Evolutionary conservation across 2,797 vertebrate species (phyloP), one percentile per base, ranked within the genome.

Genomic region (Sylvia borin): DNA sequence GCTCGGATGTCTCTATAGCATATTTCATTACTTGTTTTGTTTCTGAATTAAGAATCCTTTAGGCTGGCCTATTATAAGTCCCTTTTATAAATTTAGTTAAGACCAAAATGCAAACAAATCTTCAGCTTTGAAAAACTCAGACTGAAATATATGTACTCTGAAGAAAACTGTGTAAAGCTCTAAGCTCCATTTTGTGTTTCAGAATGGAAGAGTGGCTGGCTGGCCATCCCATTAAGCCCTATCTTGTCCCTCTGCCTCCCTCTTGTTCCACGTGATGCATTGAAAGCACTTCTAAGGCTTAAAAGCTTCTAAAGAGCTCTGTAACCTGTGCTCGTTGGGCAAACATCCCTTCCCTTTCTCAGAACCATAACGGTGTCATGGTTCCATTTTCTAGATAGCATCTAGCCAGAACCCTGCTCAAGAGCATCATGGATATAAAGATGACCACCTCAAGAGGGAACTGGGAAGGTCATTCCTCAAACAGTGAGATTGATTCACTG

Each of bases 351-450:
- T 54, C n/a, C 22, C 40, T 53, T 71, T 70, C 61, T 48, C 13
- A 55, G 27, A 60, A n/a, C 5, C 17, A 0, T 13, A 29, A 20
- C 2, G 1, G 7, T 29, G 16, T 15, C 16, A 2, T 36, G 24
- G 43, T 29, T 83, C 74, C 50, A 55, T 65, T 79, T 2, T 2
- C 38, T 54, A 61, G 32, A 54, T 0, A 38, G 21, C 24, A 71
- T 25, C 40, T 18, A 54, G 29, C 36, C 26, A 78, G 42, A 88
- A 25, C 13, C 36, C 36, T 68, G 36, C 31, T 75, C 20, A 40
- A 64, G 51, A 25, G 15, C 32, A 24, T 20, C 1, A 1, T n/a
- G 38, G 11, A 24, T 72, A 45, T 26, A 78, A 57, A 36, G 36
- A 36, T 36, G 7, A 50, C 5, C 7, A 13, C 13, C 19, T 25